phyloP scores from a whole-genome alignment of 2,113 vertebrate species.

The Ciconia boyciana region DNA sequence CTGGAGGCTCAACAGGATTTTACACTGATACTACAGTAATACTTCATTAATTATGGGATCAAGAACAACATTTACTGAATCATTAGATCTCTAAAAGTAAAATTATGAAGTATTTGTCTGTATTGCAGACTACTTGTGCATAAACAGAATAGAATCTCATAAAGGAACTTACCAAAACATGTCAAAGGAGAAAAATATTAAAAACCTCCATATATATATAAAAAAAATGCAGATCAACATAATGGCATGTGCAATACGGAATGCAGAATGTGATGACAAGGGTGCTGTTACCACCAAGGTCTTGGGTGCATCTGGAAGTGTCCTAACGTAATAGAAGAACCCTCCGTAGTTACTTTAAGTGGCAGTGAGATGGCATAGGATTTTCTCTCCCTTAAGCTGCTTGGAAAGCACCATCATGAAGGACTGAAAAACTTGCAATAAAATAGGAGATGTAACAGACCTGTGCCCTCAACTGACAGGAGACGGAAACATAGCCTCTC shows the following conservation, averaged over 20 bases:
- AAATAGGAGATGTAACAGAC: background rate
- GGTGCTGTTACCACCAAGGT: background rate
- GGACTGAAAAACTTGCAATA: background rate
- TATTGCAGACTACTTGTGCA: background rate
- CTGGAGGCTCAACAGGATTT: background rate
- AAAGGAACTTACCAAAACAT: background rate
- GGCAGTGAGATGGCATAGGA: background rate
- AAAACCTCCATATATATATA: background rate
- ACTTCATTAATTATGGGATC: background rate
- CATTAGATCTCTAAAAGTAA: background rate
- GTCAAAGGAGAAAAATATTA: background rate
- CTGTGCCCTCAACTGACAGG: background rate
- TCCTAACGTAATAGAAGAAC: background rate
- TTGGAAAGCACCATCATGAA: background rate
- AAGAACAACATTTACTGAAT: background rate
- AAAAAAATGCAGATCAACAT: background rate
- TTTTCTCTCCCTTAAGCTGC: background rate
- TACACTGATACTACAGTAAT: background rate
- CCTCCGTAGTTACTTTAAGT: background rate
- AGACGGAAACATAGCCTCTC: background rate
- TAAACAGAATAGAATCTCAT: background rate
- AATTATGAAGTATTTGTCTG: background rate
- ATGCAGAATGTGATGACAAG: background rate
- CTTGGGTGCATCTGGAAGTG: background rate
- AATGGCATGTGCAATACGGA: background rate